Conservation (phyloP, 2,888 invertebrate genomes). For the Frankliniella fusca region DNA sequence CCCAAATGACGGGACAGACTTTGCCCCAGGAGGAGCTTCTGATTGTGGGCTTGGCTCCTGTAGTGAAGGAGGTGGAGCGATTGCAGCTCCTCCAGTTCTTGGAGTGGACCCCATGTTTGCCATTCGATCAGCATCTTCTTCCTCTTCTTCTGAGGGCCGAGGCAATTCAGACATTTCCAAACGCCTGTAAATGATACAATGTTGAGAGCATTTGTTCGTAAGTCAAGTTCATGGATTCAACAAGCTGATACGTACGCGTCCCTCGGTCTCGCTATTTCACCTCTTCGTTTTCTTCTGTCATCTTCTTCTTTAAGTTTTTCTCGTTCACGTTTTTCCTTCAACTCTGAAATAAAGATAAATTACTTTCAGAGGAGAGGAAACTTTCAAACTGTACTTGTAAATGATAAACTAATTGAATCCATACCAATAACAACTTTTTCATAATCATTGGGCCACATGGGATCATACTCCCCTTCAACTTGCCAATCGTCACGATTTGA, state of each 20-base stretch:
- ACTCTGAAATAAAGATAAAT: constrained; percentile 49
- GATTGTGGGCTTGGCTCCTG: constrained; percentile 59
- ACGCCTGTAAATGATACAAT: constrained; percentile 18
- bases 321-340: constrained; percentile 66
- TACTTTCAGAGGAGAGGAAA: constrained; percentile 29
- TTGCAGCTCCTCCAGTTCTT: constrained; percentile 73
- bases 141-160: constrained; percentile 43
- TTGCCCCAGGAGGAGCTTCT: constrained; percentile 45
- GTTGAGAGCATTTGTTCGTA: too few relatives aligned
- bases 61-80: constrained; percentile 92
- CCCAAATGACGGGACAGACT: constrained; percentile 42
- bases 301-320: constrained; percentile 61
- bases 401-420: constrained; percentile 28
- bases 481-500: constrained; percentile 64
- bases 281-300: constrained; percentile 59
- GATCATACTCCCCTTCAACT: constrained; percentile 88
- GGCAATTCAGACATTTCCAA: constrained; percentile 37
- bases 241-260: constrained; percentile 42
- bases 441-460: constrained; percentile 97
- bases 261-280: constrained; percentile 57
- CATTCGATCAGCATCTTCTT: constrained; percentile 45
- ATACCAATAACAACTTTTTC: constrained; percentile 85
- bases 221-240: neutral
- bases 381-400: constrained; percentile 4
- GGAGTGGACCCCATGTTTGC: constrained; percentile 38